These are phyloP conservation scores for Dynastes maya DNA, from an alignment of 2,888 invertebrate genomes.

Conservation along the genomic window DNA sequence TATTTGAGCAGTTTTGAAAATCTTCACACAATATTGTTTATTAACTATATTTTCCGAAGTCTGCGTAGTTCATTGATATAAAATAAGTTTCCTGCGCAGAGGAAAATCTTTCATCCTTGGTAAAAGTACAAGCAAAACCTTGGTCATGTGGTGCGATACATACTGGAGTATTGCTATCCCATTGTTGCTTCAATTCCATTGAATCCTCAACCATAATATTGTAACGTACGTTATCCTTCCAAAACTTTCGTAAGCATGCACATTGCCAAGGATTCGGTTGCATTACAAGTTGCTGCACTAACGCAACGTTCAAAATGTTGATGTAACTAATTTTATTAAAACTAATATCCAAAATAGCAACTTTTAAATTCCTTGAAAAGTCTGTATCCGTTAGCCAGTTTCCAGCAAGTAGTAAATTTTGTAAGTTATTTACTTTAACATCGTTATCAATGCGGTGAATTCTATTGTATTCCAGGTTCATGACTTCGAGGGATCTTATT, in stretches of 20 bases:
- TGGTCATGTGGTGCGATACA: conserved; percentile 7
- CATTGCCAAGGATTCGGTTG: conserved; percentile 45
- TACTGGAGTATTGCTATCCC: conserved; percentile 7
- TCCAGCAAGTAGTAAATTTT: conserved; percentile 9
- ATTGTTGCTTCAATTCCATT: conserved; percentile 2
- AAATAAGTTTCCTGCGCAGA: conserved; percentile 7
- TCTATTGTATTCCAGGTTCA: conserved; percentile 6
- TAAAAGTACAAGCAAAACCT: conserved; percentile 4
- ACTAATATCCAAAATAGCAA: conserved; percentile 30
- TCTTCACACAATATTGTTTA: too few relatives aligned
- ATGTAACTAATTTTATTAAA: conserved; percentile 45
- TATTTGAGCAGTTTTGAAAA: too few relatives aligned
- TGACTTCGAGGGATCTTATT: neutral
- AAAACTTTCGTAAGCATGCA: conserved; percentile 40
- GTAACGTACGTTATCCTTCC: neutral
- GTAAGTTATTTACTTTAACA: neutral
- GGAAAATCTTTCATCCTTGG: neutral
- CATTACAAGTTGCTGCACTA: conserved; percentile 10
- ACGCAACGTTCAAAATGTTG: neutral
- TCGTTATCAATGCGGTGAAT: conserved; percentile 17
- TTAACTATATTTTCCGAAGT: neutral
- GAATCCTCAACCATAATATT: neutral
- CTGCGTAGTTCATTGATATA: neutral
- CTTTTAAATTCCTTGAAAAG: conserved; percentile 5
- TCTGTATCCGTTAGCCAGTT: conserved; percentile 33